phyloP scores from a whole-genome alignment of 2,888 invertebrate genomes.

The Meiosimyza platycephala region DNA sequence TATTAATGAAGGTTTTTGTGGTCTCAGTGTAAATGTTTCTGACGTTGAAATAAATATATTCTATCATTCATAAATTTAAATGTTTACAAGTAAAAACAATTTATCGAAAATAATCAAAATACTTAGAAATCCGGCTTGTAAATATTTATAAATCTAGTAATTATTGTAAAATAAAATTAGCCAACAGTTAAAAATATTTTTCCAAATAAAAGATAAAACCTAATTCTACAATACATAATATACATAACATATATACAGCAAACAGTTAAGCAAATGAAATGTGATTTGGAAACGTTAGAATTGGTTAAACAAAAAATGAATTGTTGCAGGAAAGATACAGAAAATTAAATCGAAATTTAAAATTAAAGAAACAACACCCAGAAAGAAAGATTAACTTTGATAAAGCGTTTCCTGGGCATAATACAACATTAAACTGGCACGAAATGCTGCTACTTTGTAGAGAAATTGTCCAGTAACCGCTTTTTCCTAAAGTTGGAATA shows the following conservation, averaged over 20 bases:
- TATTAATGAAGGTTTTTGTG: not conserved
- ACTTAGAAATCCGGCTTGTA: conserved; percentile 3
- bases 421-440: too few relatives aligned
- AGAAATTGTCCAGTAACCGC: not conserved
- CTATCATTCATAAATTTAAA: not conserved
- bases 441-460: too few relatives aligned
- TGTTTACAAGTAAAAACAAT: not conserved
- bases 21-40: not conserved
- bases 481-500: conserved; percentile 1
- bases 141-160: not conserved
- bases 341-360: not conserved
- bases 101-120: not conserved
- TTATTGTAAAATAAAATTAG: not conserved
- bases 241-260: not conserved
- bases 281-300: conserved; percentile 20
- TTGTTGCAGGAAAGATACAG: not conserved
- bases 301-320: conserved; percentile 10
- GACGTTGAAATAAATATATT: too few relatives aligned
- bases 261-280: not conserved
- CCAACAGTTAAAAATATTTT: not conserved
- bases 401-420: too few relatives aligned
- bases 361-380: not conserved
- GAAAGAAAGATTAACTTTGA: too few relatives aligned
- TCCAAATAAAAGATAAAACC: not conserved
- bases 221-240: not conserved